Evolutionary conservation across 2,797 vertebrate species (phyloP).

Genomic region (Sarcophilus harrisii): DNA sequence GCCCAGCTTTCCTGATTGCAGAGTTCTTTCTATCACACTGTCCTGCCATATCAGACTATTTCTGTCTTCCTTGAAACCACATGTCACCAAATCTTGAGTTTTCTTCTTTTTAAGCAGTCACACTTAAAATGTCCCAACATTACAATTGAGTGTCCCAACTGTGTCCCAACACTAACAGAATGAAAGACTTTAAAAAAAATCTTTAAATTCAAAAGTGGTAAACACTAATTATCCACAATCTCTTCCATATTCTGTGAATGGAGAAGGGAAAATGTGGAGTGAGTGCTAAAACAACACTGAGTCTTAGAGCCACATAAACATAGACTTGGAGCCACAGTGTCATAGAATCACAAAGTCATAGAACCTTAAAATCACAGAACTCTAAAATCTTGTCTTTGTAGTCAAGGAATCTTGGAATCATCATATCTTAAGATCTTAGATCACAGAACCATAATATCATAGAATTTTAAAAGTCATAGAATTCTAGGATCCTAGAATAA

Average conservation of each 20-base stretch:
- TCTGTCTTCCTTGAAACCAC: background rate
- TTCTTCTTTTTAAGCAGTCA: background rate
- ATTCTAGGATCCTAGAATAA: background rate
- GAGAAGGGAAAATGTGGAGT: background rate
- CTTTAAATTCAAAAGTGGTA: background rate
- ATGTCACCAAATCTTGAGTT: background rate
- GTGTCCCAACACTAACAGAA: background rate
- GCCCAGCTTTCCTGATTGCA: background rate
- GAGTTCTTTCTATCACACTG: no score
- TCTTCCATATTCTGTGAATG: background rate
- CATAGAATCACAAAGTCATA: background rate
- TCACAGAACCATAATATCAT: background rate
- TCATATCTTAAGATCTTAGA: background rate
- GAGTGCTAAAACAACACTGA: background rate
- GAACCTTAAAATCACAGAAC: background rate
- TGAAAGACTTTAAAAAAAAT: background rate
- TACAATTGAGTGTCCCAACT: no score
- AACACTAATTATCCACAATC: background rate
- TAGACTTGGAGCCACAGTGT: background rate
- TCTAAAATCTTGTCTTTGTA: background rate
- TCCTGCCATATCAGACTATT: background rate
- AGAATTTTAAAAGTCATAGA: background rate
- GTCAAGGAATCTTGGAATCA: background rate
- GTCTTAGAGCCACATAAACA: background rate
- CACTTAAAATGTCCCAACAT: no score